Evolutionary conservation across 2,888 invertebrate genomes (phyloP).

Genomic region (Brenthis hecate): DNA sequence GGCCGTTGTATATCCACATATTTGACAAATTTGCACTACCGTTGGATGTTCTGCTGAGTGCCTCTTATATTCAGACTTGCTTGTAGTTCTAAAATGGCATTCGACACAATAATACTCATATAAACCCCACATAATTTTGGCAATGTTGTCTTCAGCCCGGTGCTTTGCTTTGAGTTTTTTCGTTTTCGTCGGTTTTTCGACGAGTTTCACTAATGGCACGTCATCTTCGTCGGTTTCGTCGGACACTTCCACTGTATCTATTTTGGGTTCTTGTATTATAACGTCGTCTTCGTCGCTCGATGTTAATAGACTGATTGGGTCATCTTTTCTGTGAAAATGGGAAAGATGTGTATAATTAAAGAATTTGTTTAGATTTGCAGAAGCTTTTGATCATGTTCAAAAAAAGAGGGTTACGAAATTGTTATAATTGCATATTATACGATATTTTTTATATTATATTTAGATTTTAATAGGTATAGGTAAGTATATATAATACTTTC

Average conservation of each 20-base stretch:
- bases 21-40: conserved; percentile 53
- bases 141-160: background rate
- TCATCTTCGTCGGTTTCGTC: conserved; percentile 73
- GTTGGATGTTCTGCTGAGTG: conserved; percentile 46
- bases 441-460: no score
- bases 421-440: no score
- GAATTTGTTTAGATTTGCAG: background rate
- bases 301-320: conserved; percentile 67
- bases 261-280: conserved; percentile 67
- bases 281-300: conserved; percentile 75
- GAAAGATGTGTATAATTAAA: background rate
- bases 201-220: conserved; percentile 56
- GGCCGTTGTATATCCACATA: conserved; percentile 59
- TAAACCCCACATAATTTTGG: conserved; percentile 44
- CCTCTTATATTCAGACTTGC: conserved; percentile 37
- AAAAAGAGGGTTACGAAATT: background rate
- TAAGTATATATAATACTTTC: no score
- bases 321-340: conserved; percentile 48
- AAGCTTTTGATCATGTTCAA: background rate
- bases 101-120: conserved; percentile 56
- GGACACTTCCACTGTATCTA: conserved; percentile 68
- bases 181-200: conserved; percentile 42
- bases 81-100: conserved; percentile 47
- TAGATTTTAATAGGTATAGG: no score
- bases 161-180: conserved; percentile 25